phyloP scores from a whole-genome alignment of 2,113 vertebrate species.

The Ctenomys sociabilis region DNA sequence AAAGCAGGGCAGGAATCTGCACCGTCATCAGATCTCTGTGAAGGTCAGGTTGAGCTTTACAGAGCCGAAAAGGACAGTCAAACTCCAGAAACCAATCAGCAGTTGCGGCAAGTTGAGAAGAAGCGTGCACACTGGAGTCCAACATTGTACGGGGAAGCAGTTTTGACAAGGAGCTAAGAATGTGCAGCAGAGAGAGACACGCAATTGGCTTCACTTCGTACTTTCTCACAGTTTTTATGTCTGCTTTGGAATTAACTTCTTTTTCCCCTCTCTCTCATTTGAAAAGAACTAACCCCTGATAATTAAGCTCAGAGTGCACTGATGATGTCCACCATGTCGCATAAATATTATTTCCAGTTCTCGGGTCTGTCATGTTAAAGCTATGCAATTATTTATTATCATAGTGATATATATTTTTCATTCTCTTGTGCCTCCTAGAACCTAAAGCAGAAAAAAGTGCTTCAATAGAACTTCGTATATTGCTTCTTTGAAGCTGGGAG shows the following conservation, averaged over 20 bases:
- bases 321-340: not conserved
- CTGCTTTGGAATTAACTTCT: conserved; percentile 43
- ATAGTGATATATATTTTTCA: conserved; percentile 66
- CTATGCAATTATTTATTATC: conserved; percentile 77
- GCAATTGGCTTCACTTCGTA: not conserved
- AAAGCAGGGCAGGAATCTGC: not conserved
- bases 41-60: not conserved
- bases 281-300: conserved; percentile 36
- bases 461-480: conserved; percentile 74
- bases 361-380: conserved; percentile 75
- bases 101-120: not conserved
- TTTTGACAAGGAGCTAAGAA: conserved; percentile 52
- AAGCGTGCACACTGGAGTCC: not conserved
- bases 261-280: not conserved
- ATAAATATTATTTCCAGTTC: not conserved
- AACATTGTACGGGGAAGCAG: conserved; percentile 12
- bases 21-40: fast-evolving
- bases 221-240: not conserved
- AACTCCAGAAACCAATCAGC: not conserved
- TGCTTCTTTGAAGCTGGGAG: conserved; percentile 62
- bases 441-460: conserved; percentile 78
- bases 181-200: not conserved
- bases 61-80: not conserved
- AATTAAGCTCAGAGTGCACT: conserved; percentile 64
- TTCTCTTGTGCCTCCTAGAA: conserved; percentile 71